These are phyloP conservation scores for Temnothorax unifasciatus DNA, from an alignment of 2,888 invertebrate species.

Conservation along the genomic window DNA sequence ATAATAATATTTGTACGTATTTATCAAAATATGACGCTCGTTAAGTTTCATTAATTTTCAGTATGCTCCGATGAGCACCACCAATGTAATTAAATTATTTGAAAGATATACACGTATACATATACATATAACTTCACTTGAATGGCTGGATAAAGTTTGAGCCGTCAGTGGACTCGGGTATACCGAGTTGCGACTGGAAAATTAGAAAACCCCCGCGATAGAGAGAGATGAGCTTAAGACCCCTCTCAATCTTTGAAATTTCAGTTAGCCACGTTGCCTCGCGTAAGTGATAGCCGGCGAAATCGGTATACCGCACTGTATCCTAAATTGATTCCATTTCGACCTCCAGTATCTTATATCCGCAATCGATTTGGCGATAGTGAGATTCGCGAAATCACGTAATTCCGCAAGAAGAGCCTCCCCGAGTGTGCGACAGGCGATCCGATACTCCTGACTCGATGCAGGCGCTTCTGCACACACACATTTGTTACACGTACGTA, in stretches of 20 bases:
- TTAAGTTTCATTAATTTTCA: neutral
- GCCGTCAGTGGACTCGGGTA: neutral
- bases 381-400: slow-evolving; percentile 70
- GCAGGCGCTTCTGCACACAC: neutral
- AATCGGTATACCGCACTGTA: slow-evolving; percentile 48
- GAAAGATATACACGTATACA: neutral
- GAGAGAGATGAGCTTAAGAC: neutral
- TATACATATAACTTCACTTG: neutral
- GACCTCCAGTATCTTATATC: slow-evolving; percentile 50
- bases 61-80: neutral
- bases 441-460: slow-evolving; percentile 51
- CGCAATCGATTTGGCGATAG: slow-evolving; percentile 63
- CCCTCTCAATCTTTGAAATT: slow-evolving; percentile 51
- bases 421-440: slow-evolving; percentile 51
- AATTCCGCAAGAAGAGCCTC: slow-evolving; percentile 64
- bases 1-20: neutral
- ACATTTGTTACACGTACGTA: neutral
- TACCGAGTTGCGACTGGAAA: slow-evolving; percentile 50
- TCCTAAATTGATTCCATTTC: slow-evolving; percentile 67
- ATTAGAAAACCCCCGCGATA: slow-evolving; percentile 35
- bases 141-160: slow-evolving; percentile 1
- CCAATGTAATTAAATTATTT: neutral
- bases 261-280: slow-evolving; percentile 41
- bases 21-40: neutral
- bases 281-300: slow-evolving; percentile 47